Percentiles rank a stretch among this genome's conserved stretches.
Evolutionary conservation across 2,113 vertebrate genomes (phyloP).

Genomic region (Boleophthalmus pectinirostris): DNA sequence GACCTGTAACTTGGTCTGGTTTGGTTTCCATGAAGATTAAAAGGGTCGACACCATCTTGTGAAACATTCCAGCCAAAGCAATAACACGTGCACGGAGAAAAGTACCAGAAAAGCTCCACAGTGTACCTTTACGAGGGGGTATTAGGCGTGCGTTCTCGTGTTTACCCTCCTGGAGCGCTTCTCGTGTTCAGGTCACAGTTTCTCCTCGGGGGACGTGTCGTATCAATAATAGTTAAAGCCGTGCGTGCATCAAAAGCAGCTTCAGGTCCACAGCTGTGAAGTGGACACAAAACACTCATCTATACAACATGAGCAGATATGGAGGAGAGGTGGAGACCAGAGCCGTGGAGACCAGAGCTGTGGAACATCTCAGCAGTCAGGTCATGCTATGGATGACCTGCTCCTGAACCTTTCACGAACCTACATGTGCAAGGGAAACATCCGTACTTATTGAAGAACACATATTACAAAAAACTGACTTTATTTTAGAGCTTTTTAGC

Average conservation of each 20-base stretch:
- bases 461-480: too few species aligned
- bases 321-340: conserved; percentile 28
- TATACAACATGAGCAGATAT: conserved; percentile 32
- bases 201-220: conserved; percentile 28
- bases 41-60: too few species aligned
- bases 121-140: too few species aligned
- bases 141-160: conserved; percentile 48
- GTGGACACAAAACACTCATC: conserved; percentile 14
- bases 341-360: conserved; percentile 24
- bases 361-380: neutral
- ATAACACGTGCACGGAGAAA: too few species aligned
- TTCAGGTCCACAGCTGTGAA: conserved; percentile 55
- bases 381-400: neutral
- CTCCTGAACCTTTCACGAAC: neutral
- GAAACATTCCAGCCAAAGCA: too few species aligned
- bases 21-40: too few species aligned
- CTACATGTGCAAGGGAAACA: neutral
- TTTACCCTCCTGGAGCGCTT: conserved; percentile 32
- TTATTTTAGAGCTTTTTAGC: too few species aligned
- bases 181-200: conserved; percentile 42
- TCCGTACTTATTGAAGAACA: too few species aligned
- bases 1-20: too few species aligned
- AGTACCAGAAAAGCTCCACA: too few species aligned
- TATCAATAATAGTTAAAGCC: conserved; percentile 58
- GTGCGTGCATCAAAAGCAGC: conserved; percentile 53